A percentile compares a stretch with the other conserved stretches of the same genome.
These are phyloP conservation scores for Ametastegia equiseti DNA, from an alignment of 2,888 invertebrate species.

Conservation along the genomic window DNA sequence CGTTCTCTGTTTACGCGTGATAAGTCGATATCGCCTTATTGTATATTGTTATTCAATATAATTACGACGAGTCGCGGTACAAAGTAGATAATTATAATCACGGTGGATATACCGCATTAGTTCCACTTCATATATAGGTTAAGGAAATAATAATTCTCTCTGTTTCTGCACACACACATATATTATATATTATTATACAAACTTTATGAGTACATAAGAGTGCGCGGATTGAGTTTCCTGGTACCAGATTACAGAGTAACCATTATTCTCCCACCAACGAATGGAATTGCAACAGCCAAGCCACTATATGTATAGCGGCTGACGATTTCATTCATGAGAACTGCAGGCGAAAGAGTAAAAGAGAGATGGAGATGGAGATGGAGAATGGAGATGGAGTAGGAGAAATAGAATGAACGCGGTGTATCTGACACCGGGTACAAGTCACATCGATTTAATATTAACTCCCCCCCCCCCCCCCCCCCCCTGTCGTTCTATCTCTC, in stretches of 20 bases:
- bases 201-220: too few species aligned
- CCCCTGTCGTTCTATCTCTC: not conserved
- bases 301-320: not conserved
- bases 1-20: not conserved
- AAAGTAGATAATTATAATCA: slow-evolving; percentile 22
- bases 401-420: not conserved
- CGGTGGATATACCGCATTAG: not conserved
- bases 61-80: not conserved
- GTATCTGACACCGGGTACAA: not conserved
- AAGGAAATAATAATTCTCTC: not conserved
- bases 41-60: not conserved
- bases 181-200: too few species aligned
- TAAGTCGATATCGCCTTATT: too few species aligned
- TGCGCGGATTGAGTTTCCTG: not conserved
- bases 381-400: too few species aligned
- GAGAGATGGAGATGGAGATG: not conserved
- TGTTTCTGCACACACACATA: not conserved
- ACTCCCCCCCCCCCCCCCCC: not conserved
- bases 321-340: slow-evolving; percentile 28
- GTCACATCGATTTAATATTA: slow-evolving; percentile 1
- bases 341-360: not conserved
- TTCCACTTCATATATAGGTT: not conserved
- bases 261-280: slow-evolving; percentile 15
- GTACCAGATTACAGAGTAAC: slow-evolving; percentile 18
- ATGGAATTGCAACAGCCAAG: not conserved